Percentiles rank a stretch among this genome's conserved stretches.
phyloP scores from a whole-genome alignment of 2,113 vertebrate species.

The Cercopithecus mona region DNA sequence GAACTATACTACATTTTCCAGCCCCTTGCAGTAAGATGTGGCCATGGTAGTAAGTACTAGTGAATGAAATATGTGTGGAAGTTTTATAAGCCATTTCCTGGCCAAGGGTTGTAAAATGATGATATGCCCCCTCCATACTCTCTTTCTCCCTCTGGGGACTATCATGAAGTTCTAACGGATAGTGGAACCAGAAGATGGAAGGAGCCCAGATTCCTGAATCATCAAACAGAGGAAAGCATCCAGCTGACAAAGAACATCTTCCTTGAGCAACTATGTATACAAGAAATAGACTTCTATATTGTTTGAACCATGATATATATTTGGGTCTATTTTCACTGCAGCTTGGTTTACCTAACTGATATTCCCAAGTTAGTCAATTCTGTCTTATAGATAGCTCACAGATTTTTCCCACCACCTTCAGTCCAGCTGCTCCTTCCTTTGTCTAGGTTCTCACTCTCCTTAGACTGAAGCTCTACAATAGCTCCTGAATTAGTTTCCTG shows the following conservation, averaged over 20 bases:
- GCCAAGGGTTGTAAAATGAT: slow-evolving; percentile 44
- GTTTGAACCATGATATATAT: neutral
- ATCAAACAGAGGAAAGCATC: neutral
- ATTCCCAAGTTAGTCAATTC: slow-evolving; percentile 4
- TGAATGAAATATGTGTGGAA: neutral
- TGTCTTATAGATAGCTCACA: neutral
- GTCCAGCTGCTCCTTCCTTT: neutral
- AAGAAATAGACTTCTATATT: slow-evolving; percentile 42
- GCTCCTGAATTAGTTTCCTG: neutral
- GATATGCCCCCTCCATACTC: neutral
- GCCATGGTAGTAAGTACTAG: neutral
- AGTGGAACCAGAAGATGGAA: neutral
- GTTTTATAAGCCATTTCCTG: neutral
- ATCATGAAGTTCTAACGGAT: neutral
- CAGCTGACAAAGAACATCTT: slow-evolving; percentile 17
- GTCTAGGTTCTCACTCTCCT: neutral
- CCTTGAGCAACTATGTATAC: neutral
- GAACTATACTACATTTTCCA: neutral
- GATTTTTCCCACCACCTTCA: neutral
- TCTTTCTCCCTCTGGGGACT: neutral
- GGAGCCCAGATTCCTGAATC: neutral
- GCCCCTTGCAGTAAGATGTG: neutral
- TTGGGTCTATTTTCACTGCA: neutral
- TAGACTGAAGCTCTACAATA: neutral
- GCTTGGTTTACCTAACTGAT: neutral